These are phyloP conservation scores for Triops longicaudatus DNA, from an alignment of 1,140 invertebrate genomes.

Conservation along the genomic window DNA sequence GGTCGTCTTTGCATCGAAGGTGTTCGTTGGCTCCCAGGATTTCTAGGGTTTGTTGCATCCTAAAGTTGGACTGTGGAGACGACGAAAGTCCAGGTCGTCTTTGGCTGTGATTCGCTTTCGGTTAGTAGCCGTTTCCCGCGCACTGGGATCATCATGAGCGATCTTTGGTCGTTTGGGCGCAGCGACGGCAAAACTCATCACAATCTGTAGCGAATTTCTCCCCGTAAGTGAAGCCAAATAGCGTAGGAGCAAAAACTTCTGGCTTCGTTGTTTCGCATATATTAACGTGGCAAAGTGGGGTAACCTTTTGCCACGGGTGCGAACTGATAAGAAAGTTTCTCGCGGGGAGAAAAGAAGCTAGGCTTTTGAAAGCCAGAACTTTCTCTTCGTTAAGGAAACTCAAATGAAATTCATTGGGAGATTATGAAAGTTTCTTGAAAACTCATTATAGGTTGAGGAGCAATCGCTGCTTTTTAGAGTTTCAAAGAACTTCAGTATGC, in stretches of 20 bases:
- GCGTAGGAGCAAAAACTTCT: background rate
- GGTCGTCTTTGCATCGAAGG: background rate
- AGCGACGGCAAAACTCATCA: slow-evolving; percentile 9
- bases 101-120: background rate
- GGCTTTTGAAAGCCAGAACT: background rate
- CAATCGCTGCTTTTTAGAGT: background rate
- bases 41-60: too few relatives aligned
- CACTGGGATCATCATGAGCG: background rate
- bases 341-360: background rate
- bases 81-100: background rate
- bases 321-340: background rate
- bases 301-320: background rate
- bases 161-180: background rate
- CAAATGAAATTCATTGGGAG: background rate
- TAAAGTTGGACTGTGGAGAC: too few relatives aligned
- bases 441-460: background rate
- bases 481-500: background rate
- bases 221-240: background rate
- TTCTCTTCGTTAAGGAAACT: background rate
- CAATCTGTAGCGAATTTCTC: background rate
- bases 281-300: background rate
- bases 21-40: too few relatives aligned
- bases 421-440: too few relatives aligned
- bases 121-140: background rate
- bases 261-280: background rate